phyloP scores from a whole-genome alignment of 2,113 vertebrate species.

The Terrapene triunguis region DNA sequence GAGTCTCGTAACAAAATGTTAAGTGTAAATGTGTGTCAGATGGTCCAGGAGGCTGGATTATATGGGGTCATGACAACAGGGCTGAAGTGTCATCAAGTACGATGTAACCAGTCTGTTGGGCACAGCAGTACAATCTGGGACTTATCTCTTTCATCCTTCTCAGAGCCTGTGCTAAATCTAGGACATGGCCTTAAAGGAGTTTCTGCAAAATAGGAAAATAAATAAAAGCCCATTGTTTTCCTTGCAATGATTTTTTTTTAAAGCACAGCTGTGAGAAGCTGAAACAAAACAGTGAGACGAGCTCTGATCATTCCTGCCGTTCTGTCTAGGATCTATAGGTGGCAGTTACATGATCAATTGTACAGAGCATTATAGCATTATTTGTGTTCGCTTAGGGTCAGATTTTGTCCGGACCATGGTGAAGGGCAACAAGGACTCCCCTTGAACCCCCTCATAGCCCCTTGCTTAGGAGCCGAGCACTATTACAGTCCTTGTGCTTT shows the following conservation, averaged over 20 bases:
- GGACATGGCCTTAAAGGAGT: slow-evolving; percentile 66
- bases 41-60: slow-evolving; percentile 89
- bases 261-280: background rate
- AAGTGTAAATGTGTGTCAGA: slow-evolving; percentile 97
- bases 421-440: background rate
- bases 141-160: slow-evolving; percentile 67
- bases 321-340: background rate
- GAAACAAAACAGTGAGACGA: background rate
- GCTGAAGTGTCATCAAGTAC: slow-evolving; percentile 77
- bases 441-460: background rate
- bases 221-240: slow-evolving; percentile 7
- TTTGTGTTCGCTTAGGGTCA: background rate
- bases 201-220: slow-evolving; percentile 42
- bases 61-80: slow-evolving; percentile 75
- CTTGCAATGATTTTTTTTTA: background rate
- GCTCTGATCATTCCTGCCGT: fast-evolving
- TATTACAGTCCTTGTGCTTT: fast-evolving
- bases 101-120: slow-evolving; percentile 63
- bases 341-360: fast-evolving
- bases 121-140: slow-evolving; percentile 81
- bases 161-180: slow-evolving; percentile 66
- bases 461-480: fast-evolving
- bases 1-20: slow-evolving; percentile 87
- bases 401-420: background rate
- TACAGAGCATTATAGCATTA: background rate